These are phyloP conservation scores for Xenopus petersii DNA, from an alignment of 2,797 vertebrate genomes.

Conservation along the genomic window DNA sequence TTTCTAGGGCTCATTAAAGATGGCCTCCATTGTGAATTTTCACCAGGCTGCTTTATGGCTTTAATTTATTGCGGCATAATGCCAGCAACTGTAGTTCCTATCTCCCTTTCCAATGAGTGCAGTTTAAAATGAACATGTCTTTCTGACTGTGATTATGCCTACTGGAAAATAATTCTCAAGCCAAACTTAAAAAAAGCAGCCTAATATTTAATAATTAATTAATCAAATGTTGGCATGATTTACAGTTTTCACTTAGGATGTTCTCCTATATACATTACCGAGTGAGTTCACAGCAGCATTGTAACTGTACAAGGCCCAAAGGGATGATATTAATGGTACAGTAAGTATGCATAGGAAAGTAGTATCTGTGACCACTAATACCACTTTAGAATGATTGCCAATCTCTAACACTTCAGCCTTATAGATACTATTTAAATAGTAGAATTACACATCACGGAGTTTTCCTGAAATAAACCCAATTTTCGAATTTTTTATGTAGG, in stretches of 20 bases:
- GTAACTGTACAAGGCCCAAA: neutral
- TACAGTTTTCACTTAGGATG: neutral
- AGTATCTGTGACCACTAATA: too few relatives aligned
- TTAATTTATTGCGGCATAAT: slow-evolving; percentile 32
- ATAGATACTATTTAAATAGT: too few relatives aligned
- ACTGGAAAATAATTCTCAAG: slow-evolving; percentile 16
- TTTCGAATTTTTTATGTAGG: too few relatives aligned
- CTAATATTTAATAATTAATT: slow-evolving; percentile 45
- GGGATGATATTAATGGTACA: too few relatives aligned
- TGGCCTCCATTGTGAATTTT: slow-evolving; percentile 42
- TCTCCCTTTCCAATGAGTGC: slow-evolving; percentile 13
- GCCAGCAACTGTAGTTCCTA: slow-evolving; percentile 11
- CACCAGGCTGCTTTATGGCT: slow-evolving; percentile 30
- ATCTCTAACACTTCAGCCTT: too few relatives aligned
- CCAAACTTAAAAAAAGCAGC: slow-evolving; percentile 23
- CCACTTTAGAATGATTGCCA: too few relatives aligned
- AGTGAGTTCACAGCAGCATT: too few relatives aligned
- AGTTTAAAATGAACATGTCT: slow-evolving; percentile 18
- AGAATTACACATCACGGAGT: too few relatives aligned
- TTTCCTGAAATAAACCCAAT: too few relatives aligned
- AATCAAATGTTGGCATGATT: slow-evolving; percentile 19
- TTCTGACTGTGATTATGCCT: slow-evolving; percentile 13
- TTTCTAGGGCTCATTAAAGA: slow-evolving; percentile 44
- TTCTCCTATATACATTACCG: neutral
- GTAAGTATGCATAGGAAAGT: too few relatives aligned